These are phyloP conservation scores for Grapholita molesta DNA, from an alignment of 1,140 invertebrate genomes.

Conservation along the genomic window DNA sequence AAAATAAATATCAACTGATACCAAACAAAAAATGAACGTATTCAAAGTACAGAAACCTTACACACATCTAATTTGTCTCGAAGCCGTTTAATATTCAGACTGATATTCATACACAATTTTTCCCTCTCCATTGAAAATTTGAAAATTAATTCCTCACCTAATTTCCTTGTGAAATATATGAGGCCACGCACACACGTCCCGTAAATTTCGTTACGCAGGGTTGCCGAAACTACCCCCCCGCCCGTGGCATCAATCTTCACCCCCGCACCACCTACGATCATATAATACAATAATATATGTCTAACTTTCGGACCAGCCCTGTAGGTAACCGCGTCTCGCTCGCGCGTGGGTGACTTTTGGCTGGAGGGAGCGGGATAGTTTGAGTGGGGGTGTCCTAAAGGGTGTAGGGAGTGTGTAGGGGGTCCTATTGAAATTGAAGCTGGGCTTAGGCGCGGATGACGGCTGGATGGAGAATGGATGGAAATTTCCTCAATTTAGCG, in stretches of 20 bases:
- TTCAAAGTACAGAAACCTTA: constrained; percentile 39
- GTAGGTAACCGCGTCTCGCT: constrained; percentile 55
- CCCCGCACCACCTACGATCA: constrained; percentile 70
- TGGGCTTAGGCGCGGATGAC: constrained; percentile 76
- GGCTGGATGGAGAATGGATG: constrained; percentile 76
- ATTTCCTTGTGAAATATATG: constrained; percentile 71
- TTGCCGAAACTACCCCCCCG: constrained; percentile 70
- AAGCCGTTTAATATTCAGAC: constrained; percentile 39
- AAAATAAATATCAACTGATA: neutral
- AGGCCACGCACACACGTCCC: constrained; percentile 60
- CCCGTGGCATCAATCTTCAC: constrained; percentile 71
- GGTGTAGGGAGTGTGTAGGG: constrained; percentile 72
- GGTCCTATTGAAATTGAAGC: constrained; percentile 77
- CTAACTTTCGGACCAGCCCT: constrained; percentile 76
- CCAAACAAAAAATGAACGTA: neutral
- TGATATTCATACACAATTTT: constrained; percentile 46
- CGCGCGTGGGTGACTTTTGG: constrained; percentile 17
- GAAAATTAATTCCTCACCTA: constrained; percentile 74
- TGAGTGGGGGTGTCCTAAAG: constrained; percentile 71
- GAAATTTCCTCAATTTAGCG: constrained; percentile 78
- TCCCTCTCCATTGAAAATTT: constrained; percentile 70
- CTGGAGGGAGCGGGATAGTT: constrained; percentile 32
- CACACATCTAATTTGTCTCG: constrained; percentile 49
- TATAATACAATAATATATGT: constrained; percentile 78
- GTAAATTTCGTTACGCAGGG: constrained; percentile 72